Percentiles rank a stretch among this genome's conserved stretches.
These are phyloP conservation scores for Dendrolimus kikuchii DNA, from an alignment of 1,140 invertebrate species.

Conservation along the genomic window DNA sequence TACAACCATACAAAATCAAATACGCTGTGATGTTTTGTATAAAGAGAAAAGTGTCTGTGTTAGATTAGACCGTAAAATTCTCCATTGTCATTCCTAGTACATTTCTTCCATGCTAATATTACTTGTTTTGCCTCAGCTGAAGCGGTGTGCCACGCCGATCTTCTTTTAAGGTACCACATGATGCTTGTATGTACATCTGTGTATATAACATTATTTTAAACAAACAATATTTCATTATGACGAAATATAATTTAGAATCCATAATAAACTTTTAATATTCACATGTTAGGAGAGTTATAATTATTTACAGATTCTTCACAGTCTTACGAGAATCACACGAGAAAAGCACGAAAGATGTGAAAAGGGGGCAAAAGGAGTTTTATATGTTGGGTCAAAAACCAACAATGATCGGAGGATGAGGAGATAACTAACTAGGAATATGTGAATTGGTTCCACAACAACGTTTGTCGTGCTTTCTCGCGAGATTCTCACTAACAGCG, in stretches of 20 bases:
- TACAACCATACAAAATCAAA: no score
- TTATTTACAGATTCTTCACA: not conserved
- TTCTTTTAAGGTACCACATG: conserved; percentile 40
- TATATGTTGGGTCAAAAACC: no score
- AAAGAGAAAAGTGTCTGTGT: no score
- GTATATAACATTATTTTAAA: conserved; percentile 3
- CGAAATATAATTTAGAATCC: conserved; percentile 12
- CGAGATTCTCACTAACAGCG: no score
- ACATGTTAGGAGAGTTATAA: not conserved
- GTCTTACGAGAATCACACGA: not conserved
- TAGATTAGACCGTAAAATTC: no score
- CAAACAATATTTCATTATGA: conserved; percentile 17
- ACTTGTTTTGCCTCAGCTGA: conserved; percentile 27
- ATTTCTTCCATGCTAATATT: not conserved
- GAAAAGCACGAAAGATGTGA: not conserved
- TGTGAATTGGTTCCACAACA: no score
- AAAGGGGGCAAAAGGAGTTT: no score
- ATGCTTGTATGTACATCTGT: conserved; percentile 9
- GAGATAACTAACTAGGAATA: no score
- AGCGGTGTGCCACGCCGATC: conserved; percentile 38
- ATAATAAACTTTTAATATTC: not conserved
- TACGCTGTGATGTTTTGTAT: no score
- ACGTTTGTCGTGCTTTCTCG: no score
- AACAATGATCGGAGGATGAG: no score
- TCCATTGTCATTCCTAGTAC: no score